These are phyloP conservation scores for Zoanthus sociatus DNA, from an alignment of 92 coral and sea anemone genomes.

Conservation along the genomic window DNA sequence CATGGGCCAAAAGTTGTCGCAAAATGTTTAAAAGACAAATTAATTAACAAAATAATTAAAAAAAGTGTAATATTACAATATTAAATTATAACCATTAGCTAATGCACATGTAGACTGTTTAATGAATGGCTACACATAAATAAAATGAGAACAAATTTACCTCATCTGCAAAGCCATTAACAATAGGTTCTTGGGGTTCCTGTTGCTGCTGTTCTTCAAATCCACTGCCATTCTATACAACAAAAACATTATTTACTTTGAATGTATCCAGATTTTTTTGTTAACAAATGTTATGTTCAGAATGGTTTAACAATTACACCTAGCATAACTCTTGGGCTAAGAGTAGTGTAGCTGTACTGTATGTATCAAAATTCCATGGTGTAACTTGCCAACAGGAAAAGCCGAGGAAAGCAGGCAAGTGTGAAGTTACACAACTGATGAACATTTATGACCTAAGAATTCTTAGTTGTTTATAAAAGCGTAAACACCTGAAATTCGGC, in stretches of 20 bases:
- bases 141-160: slow-evolving; percentile 9
- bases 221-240: slow-evolving; percentile 32
- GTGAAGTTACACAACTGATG: too few species aligned
- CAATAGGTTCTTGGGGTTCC: slow-evolving; percentile 69
- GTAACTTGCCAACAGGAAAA: too few species aligned
- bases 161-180: slow-evolving; percentile 88
- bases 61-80: too few species aligned
- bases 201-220: slow-evolving; percentile 52
- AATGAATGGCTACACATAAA: neutral
- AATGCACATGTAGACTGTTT: neutral
- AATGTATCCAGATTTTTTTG: neutral
- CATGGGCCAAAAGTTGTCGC: neutral
- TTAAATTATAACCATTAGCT: neutral
- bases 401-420: too few species aligned
- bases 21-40: neutral
- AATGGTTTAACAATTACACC: too few species aligned
- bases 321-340: too few species aligned
- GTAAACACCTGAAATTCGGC: too few species aligned
- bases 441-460: too few species aligned
- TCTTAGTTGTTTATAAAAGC: too few species aligned
- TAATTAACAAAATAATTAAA: too few species aligned
- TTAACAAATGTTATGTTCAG: neutral
- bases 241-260: neutral
- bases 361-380: too few species aligned
- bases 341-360: too few species aligned